phyloP scores from a whole-genome alignment of 1,140 invertebrate species.

The Camponotus pennsylvanicus region DNA sequence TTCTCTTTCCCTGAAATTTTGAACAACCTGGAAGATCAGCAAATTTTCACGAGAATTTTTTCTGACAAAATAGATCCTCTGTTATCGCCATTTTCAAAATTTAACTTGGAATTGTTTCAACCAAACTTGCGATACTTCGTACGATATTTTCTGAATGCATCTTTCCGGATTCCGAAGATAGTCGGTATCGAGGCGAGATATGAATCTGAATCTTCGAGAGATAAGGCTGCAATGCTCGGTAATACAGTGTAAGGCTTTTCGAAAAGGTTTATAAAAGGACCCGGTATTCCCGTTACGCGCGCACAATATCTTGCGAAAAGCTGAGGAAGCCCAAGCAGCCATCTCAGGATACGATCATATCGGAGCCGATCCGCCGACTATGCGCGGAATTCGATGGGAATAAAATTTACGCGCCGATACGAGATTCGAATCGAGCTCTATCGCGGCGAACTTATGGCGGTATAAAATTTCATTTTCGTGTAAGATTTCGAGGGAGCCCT shows the following conservation, averaged over 20 bases:
- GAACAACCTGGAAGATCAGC: too few species aligned
- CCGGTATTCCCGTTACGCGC: conserved; percentile 17
- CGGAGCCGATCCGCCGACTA: conserved; percentile 52
- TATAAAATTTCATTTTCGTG: conserved; percentile 64
- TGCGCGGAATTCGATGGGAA: conserved; percentile 57
- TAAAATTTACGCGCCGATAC: conserved; percentile 62
- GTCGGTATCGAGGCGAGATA: not conserved
- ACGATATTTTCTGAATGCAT: not conserved
- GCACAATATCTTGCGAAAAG: conserved; percentile 43
- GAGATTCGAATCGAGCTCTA: conserved; percentile 57
- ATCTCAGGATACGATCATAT: conserved; percentile 62
- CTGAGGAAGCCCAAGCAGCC: conserved; percentile 12
- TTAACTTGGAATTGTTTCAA: not conserved
- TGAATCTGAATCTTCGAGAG: conserved; percentile 2
- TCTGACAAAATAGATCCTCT: too few species aligned
- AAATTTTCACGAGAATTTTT: too few species aligned
- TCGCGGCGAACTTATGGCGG: conserved; percentile 43
- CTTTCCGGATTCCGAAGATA: not conserved
- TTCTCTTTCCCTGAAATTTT: too few species aligned
- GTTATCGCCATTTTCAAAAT: not conserved
- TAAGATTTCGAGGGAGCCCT: conserved; percentile 39
- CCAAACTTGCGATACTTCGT: too few species aligned
- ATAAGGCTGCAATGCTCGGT: not conserved
- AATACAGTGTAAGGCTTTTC: not conserved
- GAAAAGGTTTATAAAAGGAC: conserved; percentile 22